Percentiles rank a stretch among this genome's conserved stretches.
phyloP scores from a whole-genome alignment of 2,888 invertebrate species.

The Stegana nigrithorax region DNA sequence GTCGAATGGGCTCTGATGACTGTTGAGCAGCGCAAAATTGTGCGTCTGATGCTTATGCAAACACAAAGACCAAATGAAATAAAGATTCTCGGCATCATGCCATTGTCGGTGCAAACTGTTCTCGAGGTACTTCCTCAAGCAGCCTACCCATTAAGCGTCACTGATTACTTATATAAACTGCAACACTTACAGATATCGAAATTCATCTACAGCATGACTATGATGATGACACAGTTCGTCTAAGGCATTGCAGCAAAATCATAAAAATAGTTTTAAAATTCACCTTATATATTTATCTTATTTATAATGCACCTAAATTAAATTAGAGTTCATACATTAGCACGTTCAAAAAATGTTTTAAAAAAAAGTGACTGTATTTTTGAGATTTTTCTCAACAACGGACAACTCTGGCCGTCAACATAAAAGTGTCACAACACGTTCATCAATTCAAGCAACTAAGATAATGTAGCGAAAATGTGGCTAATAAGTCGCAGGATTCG shows the following conservation, averaged over 20 bases:
- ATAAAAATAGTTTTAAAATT: neutral
- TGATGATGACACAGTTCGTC: conserved; percentile 40
- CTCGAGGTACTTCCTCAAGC: no score
- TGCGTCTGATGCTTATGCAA: conserved; percentile 33
- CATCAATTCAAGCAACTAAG: conserved; percentile 46
- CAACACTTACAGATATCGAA: conserved; percentile 52
- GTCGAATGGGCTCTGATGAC: conserved; percentile 30
- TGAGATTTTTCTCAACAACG: no score
- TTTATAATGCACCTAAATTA: no score
- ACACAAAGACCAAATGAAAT: conserved; percentile 33
- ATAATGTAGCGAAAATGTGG: neutral
- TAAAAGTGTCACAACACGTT: conserved; percentile 46
- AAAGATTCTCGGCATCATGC: conserved; percentile 33
- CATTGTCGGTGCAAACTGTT: conserved; percentile 39
- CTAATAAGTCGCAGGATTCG: no score
- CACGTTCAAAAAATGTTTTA: no score
- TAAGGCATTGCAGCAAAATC: no score
- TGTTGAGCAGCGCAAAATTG: conserved; percentile 28
- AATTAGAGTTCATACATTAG: no score
- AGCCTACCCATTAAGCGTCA: no score
- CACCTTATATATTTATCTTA: no score
- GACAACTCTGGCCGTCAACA: no score
- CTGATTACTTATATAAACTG: neutral
- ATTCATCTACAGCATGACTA: conserved; percentile 52
- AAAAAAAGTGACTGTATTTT: no score